These are phyloP conservation scores for Meghimatium bilineatum DNA, from an alignment of 2,888 invertebrate genomes.

Conservation along the genomic window DNA sequence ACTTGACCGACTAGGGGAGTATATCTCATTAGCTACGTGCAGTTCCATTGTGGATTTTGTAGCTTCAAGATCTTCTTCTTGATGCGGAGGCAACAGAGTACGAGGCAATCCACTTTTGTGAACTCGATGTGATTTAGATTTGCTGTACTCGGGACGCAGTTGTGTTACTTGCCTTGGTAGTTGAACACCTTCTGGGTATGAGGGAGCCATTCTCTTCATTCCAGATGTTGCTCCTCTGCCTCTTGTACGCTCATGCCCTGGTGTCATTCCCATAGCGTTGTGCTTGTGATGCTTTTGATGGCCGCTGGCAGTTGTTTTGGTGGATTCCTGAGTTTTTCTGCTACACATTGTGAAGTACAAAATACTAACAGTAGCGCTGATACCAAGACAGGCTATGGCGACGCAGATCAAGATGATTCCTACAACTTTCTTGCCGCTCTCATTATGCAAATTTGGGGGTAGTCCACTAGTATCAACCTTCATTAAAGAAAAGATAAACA, in stretches of 20 bases:
- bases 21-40: not conserved
- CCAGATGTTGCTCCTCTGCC: not conserved
- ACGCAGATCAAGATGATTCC: conserved; percentile 69
- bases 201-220: not conserved
- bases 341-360: conserved; percentile 61
- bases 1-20: not conserved
- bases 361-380: conserved; percentile 65
- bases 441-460: conserved; percentile 66
- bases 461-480: conserved; percentile 62
- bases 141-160: not conserved
- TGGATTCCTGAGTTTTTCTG: conserved; percentile 44
- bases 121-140: conserved; percentile 18
- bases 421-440: conserved; percentile 66
- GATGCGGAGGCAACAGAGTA: conserved; percentile 29
- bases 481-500: not conserved
- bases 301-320: conserved; percentile 23
- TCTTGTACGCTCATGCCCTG: not conserved
- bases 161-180: not conserved
- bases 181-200: not conserved
- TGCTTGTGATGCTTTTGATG: not conserved
- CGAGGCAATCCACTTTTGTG: not conserved
- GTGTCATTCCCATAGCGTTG: not conserved
- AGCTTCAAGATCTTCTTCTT: conserved; percentile 42
- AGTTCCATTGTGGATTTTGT: conserved; percentile 24
- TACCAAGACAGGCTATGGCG: conserved; percentile 58